Percentiles rank a stretch among this genome's conserved stretches.
phyloP scores from a whole-genome alignment of 2,888 invertebrate genomes.

The Rhorus exstirpatorius region DNA sequence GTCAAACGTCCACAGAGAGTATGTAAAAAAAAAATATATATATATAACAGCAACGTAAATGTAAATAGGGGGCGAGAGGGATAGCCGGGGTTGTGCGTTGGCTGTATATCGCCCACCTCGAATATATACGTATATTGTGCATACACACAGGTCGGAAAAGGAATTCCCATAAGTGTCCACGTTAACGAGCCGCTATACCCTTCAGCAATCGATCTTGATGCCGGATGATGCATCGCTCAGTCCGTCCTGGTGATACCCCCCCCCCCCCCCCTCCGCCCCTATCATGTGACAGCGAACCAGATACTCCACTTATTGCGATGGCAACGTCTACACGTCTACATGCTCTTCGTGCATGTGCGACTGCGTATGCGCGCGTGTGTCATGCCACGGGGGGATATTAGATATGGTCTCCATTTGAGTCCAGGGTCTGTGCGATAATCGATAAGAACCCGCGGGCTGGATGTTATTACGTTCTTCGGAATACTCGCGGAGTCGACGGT shows the following conservation, averaged over 20 bases:
- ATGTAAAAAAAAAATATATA: conserved; percentile 12
- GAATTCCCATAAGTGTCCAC: conserved; percentile 62
- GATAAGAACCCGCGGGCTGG: conserved; percentile 54
- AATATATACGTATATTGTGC: neutral
- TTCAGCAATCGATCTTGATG: conserved; percentile 64
- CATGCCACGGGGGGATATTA: conserved; percentile 29
- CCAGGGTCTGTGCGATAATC: conserved; percentile 30
- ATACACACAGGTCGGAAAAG: conserved; percentile 18
- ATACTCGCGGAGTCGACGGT: conserved; percentile 21
- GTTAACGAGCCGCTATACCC: conserved; percentile 62
- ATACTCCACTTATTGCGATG: conserved; percentile 54
- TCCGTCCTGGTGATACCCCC: neutral
- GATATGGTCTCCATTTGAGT: conserved; percentile 20
- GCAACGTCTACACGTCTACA: neutral
- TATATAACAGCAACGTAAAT: neutral
- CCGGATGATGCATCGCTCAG: conserved; percentile 56
- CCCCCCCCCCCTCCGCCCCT: conserved; percentile 3
- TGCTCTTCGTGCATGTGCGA: neutral
- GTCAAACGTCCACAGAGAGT: conserved; percentile 18
- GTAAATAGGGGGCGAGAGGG: neutral
- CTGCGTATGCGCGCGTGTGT: neutral
- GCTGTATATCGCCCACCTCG: neutral
- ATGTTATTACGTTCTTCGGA: conserved; percentile 28
- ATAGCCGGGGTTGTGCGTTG: neutral
- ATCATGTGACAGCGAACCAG: conserved; percentile 48